Evolutionary conservation across 2,797 vertebrate genomes (phyloP).

Genomic region (Ceryle rudis): DNA sequence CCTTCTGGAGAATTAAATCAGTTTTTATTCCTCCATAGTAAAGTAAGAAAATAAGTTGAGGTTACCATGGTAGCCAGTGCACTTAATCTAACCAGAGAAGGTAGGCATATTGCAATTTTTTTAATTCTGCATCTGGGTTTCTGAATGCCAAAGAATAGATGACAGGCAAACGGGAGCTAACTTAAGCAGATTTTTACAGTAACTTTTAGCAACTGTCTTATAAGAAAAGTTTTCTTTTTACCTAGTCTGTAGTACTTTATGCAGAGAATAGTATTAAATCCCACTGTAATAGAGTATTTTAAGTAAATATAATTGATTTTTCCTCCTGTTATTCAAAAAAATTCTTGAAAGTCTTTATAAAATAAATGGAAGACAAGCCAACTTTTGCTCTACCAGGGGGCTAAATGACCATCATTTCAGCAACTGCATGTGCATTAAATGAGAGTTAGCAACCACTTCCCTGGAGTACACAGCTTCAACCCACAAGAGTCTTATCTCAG

Average conservation of each 20-base stretch:
- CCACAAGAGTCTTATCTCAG: not conserved
- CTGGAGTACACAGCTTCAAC: not conserved
- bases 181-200: not conserved
- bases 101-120: conserved; percentile 34
- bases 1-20: conserved; percentile 45
- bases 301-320: not conserved
- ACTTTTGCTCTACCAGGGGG: not conserved
- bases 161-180: not conserved
- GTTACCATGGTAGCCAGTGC: conserved; percentile 79
- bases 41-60: conserved; percentile 82
- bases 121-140: conserved; percentile 19
- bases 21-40: conserved; percentile 70
- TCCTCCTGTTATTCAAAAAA: not conserved
- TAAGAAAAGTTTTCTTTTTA: not conserved
- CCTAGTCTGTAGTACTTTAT: not conserved
- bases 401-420: not conserved
- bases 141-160: not conserved
- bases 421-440: not conserved
- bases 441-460: not conserved
- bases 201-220: not conserved
- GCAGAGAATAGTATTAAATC: not conserved
- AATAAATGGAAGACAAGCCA: not conserved
- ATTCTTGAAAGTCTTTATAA: not conserved
- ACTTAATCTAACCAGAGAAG: conserved; percentile 62
- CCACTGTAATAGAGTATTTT: not conserved